Evolutionary conservation across 2,888 invertebrate genomes (phyloP).

Genomic region (Macrophya alboannulata): DNA sequence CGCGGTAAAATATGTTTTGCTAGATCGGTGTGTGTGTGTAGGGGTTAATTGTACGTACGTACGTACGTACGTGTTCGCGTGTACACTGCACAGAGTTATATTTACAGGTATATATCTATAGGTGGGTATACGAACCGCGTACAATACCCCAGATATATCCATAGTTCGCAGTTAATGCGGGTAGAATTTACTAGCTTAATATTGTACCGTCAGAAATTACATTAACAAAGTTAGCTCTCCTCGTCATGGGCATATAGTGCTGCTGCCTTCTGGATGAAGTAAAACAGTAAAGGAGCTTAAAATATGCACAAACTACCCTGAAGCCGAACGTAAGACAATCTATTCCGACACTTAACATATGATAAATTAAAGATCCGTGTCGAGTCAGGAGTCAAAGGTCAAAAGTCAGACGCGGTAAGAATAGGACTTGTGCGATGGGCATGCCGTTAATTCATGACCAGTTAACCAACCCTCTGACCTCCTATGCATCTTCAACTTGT

Average conservation of each 20-base stretch:
- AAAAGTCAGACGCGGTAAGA: neutral
- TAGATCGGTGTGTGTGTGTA: neutral
- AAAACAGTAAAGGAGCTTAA: constrained; percentile 26
- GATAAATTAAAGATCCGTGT: constrained; percentile 23
- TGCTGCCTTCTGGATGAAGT: neutral
- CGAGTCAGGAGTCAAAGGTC: neutral
- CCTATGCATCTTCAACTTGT: neutral
- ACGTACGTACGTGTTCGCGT: no score
- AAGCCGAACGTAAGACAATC: neutral
- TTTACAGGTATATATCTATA: neutral
- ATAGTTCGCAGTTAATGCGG: constrained; percentile 43
- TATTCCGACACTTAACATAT: constrained; percentile 26
- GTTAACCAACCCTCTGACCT: neutral
- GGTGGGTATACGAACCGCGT: neutral
- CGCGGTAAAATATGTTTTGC: constrained; percentile 26
- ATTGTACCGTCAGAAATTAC: constrained; percentile 50
- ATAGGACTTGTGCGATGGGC: neutral
- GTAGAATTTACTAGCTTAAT: constrained; percentile 53
- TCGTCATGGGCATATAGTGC: neutral
- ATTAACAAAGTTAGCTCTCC: constrained; percentile 40
- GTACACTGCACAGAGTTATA: neutral
- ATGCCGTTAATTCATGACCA: neutral
- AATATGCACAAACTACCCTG: constrained; percentile 29
- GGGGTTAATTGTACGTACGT: neutral
- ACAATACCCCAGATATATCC: constrained; percentile 34